Percentiles rank a stretch among this genome's conserved stretches.
Conservation (phyloP, 2,888 invertebrate genomes). For the Morpho helenor region DNA sequence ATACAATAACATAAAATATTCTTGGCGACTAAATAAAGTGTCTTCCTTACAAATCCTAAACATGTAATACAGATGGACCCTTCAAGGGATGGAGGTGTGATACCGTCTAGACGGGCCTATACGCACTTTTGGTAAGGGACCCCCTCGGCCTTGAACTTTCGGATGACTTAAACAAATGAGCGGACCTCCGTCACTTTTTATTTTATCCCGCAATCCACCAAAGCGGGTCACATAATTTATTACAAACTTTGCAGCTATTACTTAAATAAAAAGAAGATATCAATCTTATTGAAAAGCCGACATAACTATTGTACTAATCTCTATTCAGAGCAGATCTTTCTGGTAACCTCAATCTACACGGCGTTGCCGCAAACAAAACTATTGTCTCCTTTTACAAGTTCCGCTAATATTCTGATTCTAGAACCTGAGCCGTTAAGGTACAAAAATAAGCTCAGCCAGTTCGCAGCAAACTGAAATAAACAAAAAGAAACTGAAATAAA, state of each 20-base stretch:
- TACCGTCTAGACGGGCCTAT: slow-evolving; percentile 74
- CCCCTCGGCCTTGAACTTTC: slow-evolving; percentile 72
- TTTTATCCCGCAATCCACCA: slow-evolving; percentile 12
- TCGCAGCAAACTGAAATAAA: slow-evolving; percentile 48
- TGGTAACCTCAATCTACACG: not conserved
- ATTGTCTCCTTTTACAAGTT: not conserved
- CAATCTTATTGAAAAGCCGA: too few relatives aligned
- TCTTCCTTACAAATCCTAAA: slow-evolving; percentile 35
- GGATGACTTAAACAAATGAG: slow-evolving; percentile 72
- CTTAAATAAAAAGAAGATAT: too few relatives aligned
- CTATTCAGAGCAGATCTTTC: not conserved
- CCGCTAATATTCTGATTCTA: slow-evolving; percentile 43
- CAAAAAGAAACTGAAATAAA: slow-evolving; percentile 79
- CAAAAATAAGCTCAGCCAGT: slow-evolving; percentile 74
- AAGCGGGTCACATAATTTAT: slow-evolving; percentile 15
- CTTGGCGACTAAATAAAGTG: slow-evolving; percentile 2
- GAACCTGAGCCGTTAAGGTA: slow-evolving; percentile 61
- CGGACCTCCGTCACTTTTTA: slow-evolving; percentile 41
- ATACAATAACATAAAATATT: slow-evolving; percentile 2
- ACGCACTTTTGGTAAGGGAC: slow-evolving; percentile 73
- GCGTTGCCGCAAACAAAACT: not conserved
- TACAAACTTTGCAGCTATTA: not conserved
- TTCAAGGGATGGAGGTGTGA: slow-evolving; percentile 71
- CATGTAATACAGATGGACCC: slow-evolving; percentile 61
- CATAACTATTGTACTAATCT: too few relatives aligned